Evolutionary conservation across 2,888 invertebrate genomes (phyloP).

Genomic region (Gortyna flavago): DNA sequence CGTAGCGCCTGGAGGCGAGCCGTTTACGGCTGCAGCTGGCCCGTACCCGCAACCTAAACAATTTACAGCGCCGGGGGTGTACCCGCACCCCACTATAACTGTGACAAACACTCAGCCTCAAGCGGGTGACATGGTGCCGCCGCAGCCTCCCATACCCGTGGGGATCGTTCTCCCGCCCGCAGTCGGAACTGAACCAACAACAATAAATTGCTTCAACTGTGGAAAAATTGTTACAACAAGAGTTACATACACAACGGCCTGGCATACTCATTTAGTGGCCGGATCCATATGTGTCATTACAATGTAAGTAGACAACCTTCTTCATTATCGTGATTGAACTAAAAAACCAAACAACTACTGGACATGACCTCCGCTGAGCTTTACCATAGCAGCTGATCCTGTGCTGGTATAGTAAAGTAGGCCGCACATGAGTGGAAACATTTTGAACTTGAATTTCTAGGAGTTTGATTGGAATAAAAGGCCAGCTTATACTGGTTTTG

Average conservation of each 20-base stretch:
- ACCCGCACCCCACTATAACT: constrained; percentile 81
- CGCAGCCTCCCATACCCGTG: constrained; percentile 76
- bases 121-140: constrained; percentile 71
- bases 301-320: constrained; percentile 78
- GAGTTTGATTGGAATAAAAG: background rate
- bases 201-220: constrained; percentile 86
- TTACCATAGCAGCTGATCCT: background rate
- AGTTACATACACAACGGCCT: constrained; percentile 87
- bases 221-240: constrained; percentile 86
- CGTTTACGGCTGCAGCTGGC: constrained; percentile 57
- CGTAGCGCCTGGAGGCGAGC: constrained; percentile 68
- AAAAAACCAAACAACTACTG: background rate
- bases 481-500: background rate
- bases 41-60: constrained; percentile 77
- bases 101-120: constrained; percentile 79
- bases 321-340: background rate
- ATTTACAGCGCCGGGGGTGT: constrained; percentile 84
- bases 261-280: constrained; percentile 88
- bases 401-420: background rate
- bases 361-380: background rate
- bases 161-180: constrained; percentile 83
- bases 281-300: constrained; percentile 87
- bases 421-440: background rate
- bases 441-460: background rate
- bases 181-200: constrained; percentile 86